Evolutionary conservation across 2,113 vertebrate genomes (phyloP), one percentile per base, ranked within the genome.

Genomic region (Oncorhynchus masou): DNA sequence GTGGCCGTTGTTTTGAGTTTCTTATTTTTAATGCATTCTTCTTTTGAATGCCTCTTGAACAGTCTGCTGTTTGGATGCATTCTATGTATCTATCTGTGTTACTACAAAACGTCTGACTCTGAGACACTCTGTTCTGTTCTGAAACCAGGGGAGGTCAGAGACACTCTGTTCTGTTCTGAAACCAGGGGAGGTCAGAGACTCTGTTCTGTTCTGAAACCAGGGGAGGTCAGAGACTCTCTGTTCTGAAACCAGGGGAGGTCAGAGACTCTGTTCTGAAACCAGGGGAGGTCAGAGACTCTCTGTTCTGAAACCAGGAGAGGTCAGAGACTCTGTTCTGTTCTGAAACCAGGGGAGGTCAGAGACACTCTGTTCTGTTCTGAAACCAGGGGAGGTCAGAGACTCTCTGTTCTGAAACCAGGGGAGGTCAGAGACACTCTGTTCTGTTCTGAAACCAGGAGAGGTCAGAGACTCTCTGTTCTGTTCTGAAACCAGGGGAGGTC

Each of bases 71-170:
- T 67, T 76, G 75, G 75, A 80, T 84, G 39, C 75, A 75, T 85
- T 82, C 79, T 87, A 73, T 87, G 81, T 76, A 84, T 45, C 29
- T 1, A 9, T 62, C 5, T 70, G 76, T 86, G 89, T 89, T 92
- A 89, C 90, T 90, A 83, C 70, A 70, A 73, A 77, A 80, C 73
- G 80, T 86, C 78, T 71, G 31, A 77, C 62, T 80, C 80, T 27
- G 68, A 51, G 51, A 67, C 48, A 19, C 31, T 57, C 51, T 57
- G 51, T 59, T 39, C 8, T 27, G 31, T 86, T 81, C 49, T 67
- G 77, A 68, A 75, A 77, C 68, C 71, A 34, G 34, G 34, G n/a
- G 25, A 69, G 78, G 65, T 0, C 49, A 60, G 68, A 51, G 51
- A 67, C 48, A 19, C 31, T 57, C 51, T 57, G 51, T 59, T 39